Percentiles rank a stretch among this genome's conserved stretches.
These are phyloP conservation scores for Aphis gossypii DNA, from an alignment of 1,140 invertebrate species.

Conservation along the genomic window DNA sequence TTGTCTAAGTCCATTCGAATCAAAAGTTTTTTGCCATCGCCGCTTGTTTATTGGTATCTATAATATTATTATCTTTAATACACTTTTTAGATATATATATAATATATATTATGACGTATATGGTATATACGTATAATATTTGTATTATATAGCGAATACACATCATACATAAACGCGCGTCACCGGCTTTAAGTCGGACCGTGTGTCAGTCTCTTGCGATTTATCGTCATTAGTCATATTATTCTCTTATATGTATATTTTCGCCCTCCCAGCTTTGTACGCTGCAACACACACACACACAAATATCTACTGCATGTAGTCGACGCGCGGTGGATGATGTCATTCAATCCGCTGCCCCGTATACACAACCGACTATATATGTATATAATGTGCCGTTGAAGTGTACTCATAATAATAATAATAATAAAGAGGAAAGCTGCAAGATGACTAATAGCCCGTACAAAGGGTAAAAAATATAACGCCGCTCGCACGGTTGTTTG, in stretches of 20 bases:
- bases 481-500: slow-evolving; percentile 45
- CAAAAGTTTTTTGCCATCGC: too few relatives aligned
- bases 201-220: background rate
- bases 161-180: too few relatives aligned
- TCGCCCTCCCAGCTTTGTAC: background rate
- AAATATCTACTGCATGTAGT: background rate
- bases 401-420: slow-evolving; percentile 38
- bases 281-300: background rate
- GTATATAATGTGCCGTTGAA: background rate
- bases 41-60: too few relatives aligned
- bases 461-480: slow-evolving; percentile 56
- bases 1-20: too few relatives aligned
- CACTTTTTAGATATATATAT: too few relatives aligned
- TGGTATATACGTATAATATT: background rate
- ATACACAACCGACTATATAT: background rate
- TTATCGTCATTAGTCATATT: slow-evolving; percentile 55
- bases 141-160: background rate
- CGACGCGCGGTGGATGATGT: slow-evolving; percentile 29
- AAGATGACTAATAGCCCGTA: slow-evolving; percentile 57
- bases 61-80: too few relatives aligned
- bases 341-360: slow-evolving; percentile 48
- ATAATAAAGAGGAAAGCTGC: slow-evolving; percentile 49
- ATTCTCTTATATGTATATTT: slow-evolving; percentile 10
- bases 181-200: background rate
- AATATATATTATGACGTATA: too few relatives aligned